Evolutionary conservation across 2,113 vertebrate species (phyloP).

Genomic region (Calyptommatus sinebrachiatus): DNA sequence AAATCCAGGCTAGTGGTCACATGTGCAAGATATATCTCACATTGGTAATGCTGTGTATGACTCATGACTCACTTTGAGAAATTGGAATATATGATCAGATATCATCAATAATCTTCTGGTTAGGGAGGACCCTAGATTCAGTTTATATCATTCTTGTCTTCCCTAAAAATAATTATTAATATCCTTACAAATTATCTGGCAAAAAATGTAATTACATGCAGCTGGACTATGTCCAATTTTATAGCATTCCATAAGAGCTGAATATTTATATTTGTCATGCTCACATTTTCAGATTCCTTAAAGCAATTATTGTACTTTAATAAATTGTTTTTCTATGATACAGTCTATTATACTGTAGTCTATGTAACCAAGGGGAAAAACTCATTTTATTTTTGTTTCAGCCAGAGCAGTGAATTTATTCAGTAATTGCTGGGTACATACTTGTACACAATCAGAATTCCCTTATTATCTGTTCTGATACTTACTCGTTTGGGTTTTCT

Average conservation of each 20-base stretch:
- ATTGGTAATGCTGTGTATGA: not conserved
- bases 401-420: not conserved
- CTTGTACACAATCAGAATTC: not conserved
- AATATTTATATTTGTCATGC: not conserved
- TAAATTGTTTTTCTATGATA: not conserved
- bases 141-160: not conserved
- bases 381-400: not conserved
- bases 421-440: not conserved
- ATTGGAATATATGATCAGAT: too few species aligned
- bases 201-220: not conserved
- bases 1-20: not conserved
- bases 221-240: not conserved
- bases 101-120: not conserved
- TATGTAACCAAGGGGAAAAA: not conserved
- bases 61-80: not conserved
- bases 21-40: not conserved
- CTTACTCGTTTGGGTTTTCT: not conserved
- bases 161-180: not conserved
- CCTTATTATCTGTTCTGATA: not conserved
- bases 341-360: not conserved
- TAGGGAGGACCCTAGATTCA: not conserved
- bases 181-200: not conserved
- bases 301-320: not conserved
- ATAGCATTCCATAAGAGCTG: not conserved
- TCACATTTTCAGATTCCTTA: not conserved